Percentiles rank a stretch among this genome's conserved stretches.
Conservation (phyloP, 2,888 invertebrate genomes). For the Cantharis rufa region DNA sequence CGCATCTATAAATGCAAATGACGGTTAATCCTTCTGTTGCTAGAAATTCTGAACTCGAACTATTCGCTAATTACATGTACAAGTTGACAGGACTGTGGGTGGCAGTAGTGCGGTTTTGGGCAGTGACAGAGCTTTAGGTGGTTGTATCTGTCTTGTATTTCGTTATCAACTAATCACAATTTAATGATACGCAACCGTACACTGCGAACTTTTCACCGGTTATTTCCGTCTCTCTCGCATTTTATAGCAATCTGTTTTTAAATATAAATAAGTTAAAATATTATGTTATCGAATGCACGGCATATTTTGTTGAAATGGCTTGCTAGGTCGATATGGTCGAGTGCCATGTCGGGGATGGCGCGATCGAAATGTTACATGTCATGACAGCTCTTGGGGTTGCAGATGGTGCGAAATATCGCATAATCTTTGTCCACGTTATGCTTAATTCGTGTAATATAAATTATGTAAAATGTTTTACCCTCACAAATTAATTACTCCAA, state of each 20-base stretch:
- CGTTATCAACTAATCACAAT: conserved; percentile 37
- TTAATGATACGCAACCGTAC: conserved; percentile 32
- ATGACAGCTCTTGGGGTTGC: conserved; percentile 15
- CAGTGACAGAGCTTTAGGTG: conserved; percentile 22
- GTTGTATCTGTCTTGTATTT: conserved; percentile 31
- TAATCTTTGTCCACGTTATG: conserved; percentile 4
- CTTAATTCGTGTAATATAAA: not conserved
- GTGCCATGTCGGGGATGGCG: conserved; percentile 32
- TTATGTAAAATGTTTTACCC: not conserved
- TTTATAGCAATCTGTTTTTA: conserved; percentile 4
- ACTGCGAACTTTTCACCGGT: not conserved
- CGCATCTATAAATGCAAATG: conserved; percentile 21
- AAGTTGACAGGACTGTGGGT: conserved; percentile 24
- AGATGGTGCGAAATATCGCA: conserved; percentile 17
- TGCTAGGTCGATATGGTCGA: conserved; percentile 28
- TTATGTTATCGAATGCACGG: conserved; percentile 10
- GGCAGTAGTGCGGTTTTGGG: conserved; percentile 20
- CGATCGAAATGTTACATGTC: conserved; percentile 22
- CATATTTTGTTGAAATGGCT: conserved; percentile 11
- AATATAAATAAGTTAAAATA: conserved; percentile 4
- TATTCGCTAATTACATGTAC: conserved; percentile 25
- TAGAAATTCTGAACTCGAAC: conserved; percentile 19
- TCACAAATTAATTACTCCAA: not conserved
- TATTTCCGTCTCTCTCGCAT: not conserved
- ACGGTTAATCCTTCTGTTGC: conserved; percentile 15